Percentiles rank a stretch among this genome's conserved stretches.
Evolutionary conservation across 2,888 invertebrate genomes (phyloP).

Genomic region (Norana najaformis): DNA sequence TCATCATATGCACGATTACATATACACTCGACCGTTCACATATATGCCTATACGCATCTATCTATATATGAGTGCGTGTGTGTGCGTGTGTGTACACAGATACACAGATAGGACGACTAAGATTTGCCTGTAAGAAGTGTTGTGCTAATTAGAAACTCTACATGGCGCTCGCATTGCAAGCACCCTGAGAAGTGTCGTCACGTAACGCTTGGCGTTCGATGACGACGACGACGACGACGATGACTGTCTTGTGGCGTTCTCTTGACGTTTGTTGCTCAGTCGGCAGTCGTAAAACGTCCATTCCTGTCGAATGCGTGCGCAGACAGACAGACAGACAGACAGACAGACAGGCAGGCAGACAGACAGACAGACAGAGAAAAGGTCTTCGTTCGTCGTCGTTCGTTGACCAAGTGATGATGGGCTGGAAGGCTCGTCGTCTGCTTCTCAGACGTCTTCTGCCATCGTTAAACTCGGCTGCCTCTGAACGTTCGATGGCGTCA

Average conservation of each 20-base stretch:
- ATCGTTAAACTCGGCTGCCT: neutral
- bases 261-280: neutral
- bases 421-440: neutral
- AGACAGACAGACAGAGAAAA: neutral
- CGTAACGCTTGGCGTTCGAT: slow-evolving; percentile 3
- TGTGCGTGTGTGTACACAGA: too few relatives aligned
- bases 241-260: neutral
- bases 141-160: neutral
- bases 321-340: neutral
- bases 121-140: neutral
- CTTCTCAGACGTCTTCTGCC: neutral
- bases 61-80: too few relatives aligned
- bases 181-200: neutral
- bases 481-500: neutral
- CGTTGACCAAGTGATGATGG: neutral
- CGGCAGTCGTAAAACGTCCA: neutral
- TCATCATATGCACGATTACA: too few relatives aligned
- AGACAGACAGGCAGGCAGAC: too few relatives aligned
- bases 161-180: neutral
- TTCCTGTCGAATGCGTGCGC: neutral
- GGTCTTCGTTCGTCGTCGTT: neutral
- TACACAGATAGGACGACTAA: too few relatives aligned
- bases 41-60: too few relatives aligned
- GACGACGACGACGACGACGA: neutral
- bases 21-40: too few relatives aligned